A percentile compares a stretch with the other conserved stretches of the same genome.
These are phyloP conservation scores for Heteromurus nitidus DNA, from an alignment of 2,888 invertebrate genomes.

Conservation along the genomic window DNA sequence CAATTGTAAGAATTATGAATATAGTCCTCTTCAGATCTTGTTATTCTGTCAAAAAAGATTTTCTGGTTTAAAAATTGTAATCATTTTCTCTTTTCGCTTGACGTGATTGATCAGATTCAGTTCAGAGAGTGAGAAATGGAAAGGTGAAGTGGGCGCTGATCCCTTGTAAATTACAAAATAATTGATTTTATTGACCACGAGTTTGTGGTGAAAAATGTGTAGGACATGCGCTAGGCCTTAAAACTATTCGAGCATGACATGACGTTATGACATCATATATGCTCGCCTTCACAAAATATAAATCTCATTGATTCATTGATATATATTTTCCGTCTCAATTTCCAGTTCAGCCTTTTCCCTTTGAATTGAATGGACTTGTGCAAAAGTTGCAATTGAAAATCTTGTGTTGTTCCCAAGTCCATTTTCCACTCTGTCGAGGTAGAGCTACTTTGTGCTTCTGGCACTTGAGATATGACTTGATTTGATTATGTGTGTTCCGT, in stretches of 20 bases:
- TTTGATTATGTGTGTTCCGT: not conserved
- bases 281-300: too few species aligned
- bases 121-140: not conserved
- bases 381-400: too few species aligned
- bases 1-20: too few species aligned
- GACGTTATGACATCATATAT: too few species aligned
- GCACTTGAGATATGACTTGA: not conserved
- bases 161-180: conserved; percentile 69
- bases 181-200: conserved; percentile 71
- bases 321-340: too few species aligned
- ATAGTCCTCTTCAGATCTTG: conserved; percentile 7
- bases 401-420: too few species aligned
- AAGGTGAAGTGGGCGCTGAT: conserved; percentile 45
- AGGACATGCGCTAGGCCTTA: too few species aligned
- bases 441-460: too few species aligned
- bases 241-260: not conserved
- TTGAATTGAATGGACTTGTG: too few species aligned
- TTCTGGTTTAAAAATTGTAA: conserved; percentile 50
- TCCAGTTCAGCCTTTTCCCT: too few species aligned
- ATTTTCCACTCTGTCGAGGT: too few species aligned
- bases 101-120: conserved; percentile 61
- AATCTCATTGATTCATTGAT: too few species aligned
- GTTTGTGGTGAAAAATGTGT: conserved; percentile 47
- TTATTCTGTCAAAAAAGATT: conserved; percentile 35
- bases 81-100: conserved; percentile 45